Evolutionary conservation across 37 sponge, comb jelly and placozoan species (phyloP).

Genomic region (Lycopodina hypogea): DNA sequence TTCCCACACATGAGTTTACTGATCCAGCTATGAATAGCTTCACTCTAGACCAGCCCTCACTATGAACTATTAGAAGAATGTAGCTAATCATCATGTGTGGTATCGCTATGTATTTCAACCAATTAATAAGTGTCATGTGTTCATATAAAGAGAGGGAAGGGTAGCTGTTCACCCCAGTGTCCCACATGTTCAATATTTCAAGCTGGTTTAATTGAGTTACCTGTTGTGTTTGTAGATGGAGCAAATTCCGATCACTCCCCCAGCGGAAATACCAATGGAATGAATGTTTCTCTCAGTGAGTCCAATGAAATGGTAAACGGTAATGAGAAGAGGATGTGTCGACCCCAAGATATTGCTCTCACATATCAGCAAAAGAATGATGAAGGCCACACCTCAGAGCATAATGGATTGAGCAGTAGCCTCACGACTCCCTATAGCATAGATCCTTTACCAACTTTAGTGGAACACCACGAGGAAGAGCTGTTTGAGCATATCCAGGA

Average conservation of each 20-base stretch:
- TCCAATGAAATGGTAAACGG: conserved; percentile 10
- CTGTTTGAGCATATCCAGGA: conserved; percentile 13
- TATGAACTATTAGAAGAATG: too few species aligned
- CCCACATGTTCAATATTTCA: too few species aligned
- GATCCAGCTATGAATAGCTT: too few species aligned
- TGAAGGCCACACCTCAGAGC: background rate
- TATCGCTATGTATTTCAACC: too few species aligned
- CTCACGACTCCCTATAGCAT: background rate
- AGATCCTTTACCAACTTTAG: conserved; percentile 3
- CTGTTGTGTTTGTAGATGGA: background rate
- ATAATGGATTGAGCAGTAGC: background rate
- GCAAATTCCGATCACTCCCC: background rate
- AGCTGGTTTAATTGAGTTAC: too few species aligned
- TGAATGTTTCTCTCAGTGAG: background rate
- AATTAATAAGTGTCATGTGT: too few species aligned
- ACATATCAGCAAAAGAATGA: conserved; percentile 8
- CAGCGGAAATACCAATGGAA: background rate
- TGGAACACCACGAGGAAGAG: conserved; percentile 24
- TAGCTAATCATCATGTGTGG: too few species aligned
- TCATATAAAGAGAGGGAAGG: too few species aligned
- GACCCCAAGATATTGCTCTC: conserved; percentile 14
- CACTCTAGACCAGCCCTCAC: too few species aligned
- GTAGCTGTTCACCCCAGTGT: too few species aligned
- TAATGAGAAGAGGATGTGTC: conserved; percentile 13
- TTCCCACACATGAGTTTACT: too few species aligned